These are phyloP conservation scores for Raja brachyura DNA, from an alignment of 2,113 vertebrate genomes.

Conservation along the genomic window DNA sequence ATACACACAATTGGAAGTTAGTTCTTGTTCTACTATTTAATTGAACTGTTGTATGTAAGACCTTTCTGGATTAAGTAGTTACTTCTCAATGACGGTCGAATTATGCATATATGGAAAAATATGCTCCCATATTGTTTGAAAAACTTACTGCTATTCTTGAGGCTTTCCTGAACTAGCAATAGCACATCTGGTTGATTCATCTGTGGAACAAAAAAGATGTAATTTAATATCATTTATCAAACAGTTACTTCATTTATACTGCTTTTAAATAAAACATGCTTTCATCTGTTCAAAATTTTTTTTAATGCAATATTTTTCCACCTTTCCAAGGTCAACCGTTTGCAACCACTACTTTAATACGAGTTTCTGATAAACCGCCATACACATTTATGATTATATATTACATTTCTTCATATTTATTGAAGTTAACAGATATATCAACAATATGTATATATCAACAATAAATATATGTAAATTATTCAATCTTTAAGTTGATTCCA, in stretches of 20 bases:
- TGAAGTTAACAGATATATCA: background rate
- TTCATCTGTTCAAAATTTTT: constrained; percentile 41
- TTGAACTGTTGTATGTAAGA: too few relatives aligned
- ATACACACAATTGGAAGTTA: background rate
- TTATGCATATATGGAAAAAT: constrained; percentile 18
- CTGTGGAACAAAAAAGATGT: constrained; percentile 63
- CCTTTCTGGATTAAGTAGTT: background rate
- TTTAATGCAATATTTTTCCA: background rate
- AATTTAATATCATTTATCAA: constrained; percentile 6
- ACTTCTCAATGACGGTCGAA: background rate
- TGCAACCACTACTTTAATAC: background rate
- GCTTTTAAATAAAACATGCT: background rate
- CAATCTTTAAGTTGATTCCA: background rate
- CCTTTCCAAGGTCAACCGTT: background rate
- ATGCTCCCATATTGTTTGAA: background rate
- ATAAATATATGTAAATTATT: background rate
- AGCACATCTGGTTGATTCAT: constrained; percentile 91
- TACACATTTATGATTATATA: background rate
- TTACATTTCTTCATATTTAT: background rate
- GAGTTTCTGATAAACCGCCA: background rate
- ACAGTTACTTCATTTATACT: background rate
- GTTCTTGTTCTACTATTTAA: background rate
- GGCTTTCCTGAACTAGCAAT: constrained; percentile 77
- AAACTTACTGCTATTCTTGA: constrained; percentile 76
- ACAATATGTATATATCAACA: too few relatives aligned